A percentile compares a stretch with the other conserved stretches of the same genome.
These are phyloP conservation scores for Plectrocnemia conspersa DNA, from an alignment of 1,140 invertebrate genomes.

Conservation along the genomic window DNA sequence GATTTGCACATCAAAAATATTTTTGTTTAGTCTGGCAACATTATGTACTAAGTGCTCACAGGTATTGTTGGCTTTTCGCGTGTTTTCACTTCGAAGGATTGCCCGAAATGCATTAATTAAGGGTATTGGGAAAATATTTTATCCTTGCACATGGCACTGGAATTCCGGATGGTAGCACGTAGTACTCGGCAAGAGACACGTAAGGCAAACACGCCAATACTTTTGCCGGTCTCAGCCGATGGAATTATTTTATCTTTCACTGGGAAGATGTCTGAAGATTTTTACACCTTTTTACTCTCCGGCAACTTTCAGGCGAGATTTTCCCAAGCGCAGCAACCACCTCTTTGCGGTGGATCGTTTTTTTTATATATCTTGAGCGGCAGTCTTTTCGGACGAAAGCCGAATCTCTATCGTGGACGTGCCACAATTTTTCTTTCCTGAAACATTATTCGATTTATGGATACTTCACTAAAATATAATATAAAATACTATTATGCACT, in stretches of 20 bases:
- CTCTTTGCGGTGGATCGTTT: not conserved
- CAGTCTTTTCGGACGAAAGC: constrained; percentile 1
- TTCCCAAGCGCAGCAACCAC: not conserved
- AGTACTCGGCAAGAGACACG: constrained; percentile 15
- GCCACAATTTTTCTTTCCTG: too few species aligned
- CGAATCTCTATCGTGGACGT: constrained; percentile 13
- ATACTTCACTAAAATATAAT: too few species aligned
- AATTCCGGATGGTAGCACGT: not conserved
- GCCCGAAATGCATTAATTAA: too few species aligned
- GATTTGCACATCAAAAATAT: not conserved
- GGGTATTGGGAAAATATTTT: too few species aligned
- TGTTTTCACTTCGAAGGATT: too few species aligned
- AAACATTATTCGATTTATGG: too few species aligned
- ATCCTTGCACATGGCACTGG: not conserved
- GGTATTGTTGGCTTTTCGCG: too few species aligned
- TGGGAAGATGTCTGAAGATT: not conserved
- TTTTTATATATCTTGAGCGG: not conserved
- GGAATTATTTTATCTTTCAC: constrained; percentile 26
- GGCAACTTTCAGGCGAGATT: constrained; percentile 6
- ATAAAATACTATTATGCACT: too few species aligned
- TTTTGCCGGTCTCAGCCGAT: constrained; percentile 23
- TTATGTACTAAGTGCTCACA: too few species aligned
- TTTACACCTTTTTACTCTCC: constrained; percentile 2
- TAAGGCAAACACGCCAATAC: constrained; percentile 30
- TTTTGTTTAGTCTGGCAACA: not conserved